Base-by-base conservation (phyloP, 2,797 vertebrate genomes). In the Remorina albescens region DNA sequence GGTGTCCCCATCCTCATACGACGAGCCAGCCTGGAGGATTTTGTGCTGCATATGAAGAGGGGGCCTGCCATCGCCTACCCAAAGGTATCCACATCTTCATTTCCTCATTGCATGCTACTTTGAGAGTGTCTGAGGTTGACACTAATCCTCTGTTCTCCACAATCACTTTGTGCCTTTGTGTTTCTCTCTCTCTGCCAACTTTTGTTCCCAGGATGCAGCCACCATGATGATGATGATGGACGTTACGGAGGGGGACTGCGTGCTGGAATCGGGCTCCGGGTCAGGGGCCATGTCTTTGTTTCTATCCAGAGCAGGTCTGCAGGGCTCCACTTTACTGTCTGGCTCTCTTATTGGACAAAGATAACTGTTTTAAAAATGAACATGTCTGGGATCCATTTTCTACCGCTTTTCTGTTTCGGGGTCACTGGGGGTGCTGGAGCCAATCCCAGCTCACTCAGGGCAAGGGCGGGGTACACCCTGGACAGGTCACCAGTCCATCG, bases 251-350 rank as follows among this genome's bases (percentile, higher is more conserved):
- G 97, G 97, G 65, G 96, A 99, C 82, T 81, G 84, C 0, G 94
- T 99, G 56, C 56, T 99, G 83, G 97, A 99, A 93, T 93, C 90
- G 0, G 97, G 97, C n/a, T 96, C 96, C 0, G 97, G 97, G 4
- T 98, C 96, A 2, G 97, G 97, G 2, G 96, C 93, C 32, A 93
- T 97, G 95, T 96, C 94, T 53, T 94, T 98, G 81, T 98, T 99
- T 88, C 89, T 98, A 63, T 99, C 97, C 39, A 94, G 94, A 91
- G 96, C 97, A 91, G 97, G 97, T 99, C 26, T 86, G 84, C 26
- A 36, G n/a, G n/a, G n/a, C n/a, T 15, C 13, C 19, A 4, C 19
- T 1, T 8, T 15, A 32, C 36, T 54, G 37, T 37, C 0, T 8
- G 8, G 8, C 10, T n/a, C 51, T 64, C 18, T 5, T 3, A 30